A percentile compares a stretch with the other conserved stretches of the same genome.
Conservation (phyloP, 2,113 vertebrate species). For the Mobula birostris region DNA sequence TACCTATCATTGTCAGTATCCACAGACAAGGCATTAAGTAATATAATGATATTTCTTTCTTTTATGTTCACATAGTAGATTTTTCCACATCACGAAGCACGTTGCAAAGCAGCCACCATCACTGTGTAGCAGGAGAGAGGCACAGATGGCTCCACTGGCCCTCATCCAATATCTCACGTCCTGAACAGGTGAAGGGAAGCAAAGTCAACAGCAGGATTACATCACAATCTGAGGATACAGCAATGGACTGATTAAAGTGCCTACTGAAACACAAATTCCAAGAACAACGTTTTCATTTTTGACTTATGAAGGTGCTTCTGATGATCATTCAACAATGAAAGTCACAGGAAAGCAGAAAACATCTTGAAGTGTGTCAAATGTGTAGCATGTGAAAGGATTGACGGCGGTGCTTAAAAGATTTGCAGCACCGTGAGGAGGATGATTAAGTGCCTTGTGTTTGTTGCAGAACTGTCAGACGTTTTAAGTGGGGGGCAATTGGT, state of each 20-base stretch:
- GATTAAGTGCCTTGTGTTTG: not conserved
- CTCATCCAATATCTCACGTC: not conserved
- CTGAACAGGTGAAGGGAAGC: not conserved
- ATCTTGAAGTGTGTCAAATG: not conserved
- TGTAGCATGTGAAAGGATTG: not conserved
- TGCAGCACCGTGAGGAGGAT: not conserved
- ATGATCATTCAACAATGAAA: not conserved
- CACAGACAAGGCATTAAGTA: not conserved
- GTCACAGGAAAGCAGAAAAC: not conserved
- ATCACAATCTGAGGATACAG: not conserved
- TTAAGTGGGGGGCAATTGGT: not conserved
- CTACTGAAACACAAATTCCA: not conserved
- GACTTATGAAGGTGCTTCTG: not conserved
- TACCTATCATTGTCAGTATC: not conserved
- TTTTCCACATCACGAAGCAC: not conserved
- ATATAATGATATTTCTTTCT: not conserved
- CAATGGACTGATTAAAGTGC: not conserved
- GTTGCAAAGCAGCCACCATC: not conserved
- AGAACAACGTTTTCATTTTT: not conserved
- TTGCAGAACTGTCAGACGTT: not conserved
- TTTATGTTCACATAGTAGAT: not conserved
- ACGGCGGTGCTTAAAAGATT: not conserved
- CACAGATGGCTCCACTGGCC: not conserved
- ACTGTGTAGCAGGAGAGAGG: not conserved
- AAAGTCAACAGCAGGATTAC: not conserved